Conservation (phyloP, 2,797 vertebrate species). For the Trematocara caparti region DNA sequence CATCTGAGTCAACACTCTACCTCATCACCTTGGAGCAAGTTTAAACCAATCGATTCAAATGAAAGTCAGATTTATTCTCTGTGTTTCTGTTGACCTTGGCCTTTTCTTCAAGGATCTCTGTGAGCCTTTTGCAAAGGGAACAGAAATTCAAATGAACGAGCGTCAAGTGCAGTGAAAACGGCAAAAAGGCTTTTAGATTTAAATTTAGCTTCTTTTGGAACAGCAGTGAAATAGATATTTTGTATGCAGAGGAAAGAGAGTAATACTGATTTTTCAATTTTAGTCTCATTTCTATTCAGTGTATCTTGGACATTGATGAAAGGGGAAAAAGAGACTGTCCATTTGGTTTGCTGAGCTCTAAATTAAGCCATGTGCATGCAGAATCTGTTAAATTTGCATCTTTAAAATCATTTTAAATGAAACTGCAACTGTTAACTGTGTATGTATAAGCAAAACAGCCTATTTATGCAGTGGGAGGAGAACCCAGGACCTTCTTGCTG, state of each 20-base stretch:
- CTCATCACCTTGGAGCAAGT: neutral
- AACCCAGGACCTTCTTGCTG: neutral
- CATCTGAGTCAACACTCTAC: neutral
- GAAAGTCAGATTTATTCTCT: slow-evolving; percentile 5
- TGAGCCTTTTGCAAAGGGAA: neutral
- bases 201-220: neutral
- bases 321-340: accelerated
- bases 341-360: neutral
- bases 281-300: neutral
- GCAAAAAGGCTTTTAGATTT: neutral
- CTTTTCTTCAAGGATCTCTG: neutral
- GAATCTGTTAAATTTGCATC: neutral
- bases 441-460: neutral
- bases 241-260: neutral
- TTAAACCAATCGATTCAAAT: slow-evolving; percentile 7
- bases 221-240: neutral
- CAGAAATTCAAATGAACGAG: neutral
- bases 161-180: neutral
- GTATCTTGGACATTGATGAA: neutral
- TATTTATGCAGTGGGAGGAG: accelerated
- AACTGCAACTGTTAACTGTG: neutral
- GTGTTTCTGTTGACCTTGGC: neutral
- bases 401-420: neutral
- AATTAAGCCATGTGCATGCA: accelerated
- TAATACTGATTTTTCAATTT: neutral